Percentiles rank a stretch among this genome's conserved stretches.
Conservation (phyloP, 2,888 invertebrate species). For the Tricholauxania praeusta region DNA sequence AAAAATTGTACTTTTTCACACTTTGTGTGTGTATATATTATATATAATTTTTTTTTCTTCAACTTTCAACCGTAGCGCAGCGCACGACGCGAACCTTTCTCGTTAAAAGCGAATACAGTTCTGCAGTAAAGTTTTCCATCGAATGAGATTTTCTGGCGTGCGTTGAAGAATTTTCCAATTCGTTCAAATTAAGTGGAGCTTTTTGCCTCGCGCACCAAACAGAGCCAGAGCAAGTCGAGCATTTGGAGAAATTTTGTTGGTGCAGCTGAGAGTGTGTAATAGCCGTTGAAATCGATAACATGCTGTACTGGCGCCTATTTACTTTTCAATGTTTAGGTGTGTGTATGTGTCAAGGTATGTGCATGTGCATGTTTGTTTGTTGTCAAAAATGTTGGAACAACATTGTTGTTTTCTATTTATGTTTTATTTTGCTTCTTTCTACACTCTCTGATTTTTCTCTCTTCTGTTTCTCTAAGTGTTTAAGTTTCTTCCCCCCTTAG, state of each 20-base stretch:
- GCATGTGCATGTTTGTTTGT: slow-evolving; percentile 22
- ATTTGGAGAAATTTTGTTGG: no score
- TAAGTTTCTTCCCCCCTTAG: background rate
- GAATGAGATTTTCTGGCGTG: slow-evolving; percentile 20
- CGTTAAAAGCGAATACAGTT: slow-evolving; percentile 67
- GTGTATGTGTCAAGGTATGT: slow-evolving; percentile 22
- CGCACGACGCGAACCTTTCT: slow-evolving; percentile 65
- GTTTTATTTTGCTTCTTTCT: background rate
- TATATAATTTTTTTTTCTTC: slow-evolving; percentile 53
- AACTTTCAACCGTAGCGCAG: slow-evolving; percentile 59
- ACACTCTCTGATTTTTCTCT: background rate
- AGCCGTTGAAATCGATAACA: slow-evolving; percentile 12
- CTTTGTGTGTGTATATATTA: slow-evolving; percentile 46
- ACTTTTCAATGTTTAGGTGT: background rate
- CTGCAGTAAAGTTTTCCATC: slow-evolving; percentile 47
- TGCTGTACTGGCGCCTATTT: slow-evolving; percentile 13
- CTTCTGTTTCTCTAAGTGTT: background rate
- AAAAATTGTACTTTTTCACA: slow-evolving; percentile 41
- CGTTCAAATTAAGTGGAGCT: no score
- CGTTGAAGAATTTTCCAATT: slow-evolving; percentile 3
- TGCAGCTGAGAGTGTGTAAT: no score
- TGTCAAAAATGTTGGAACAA: slow-evolving; percentile 10
- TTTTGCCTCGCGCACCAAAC: no score
- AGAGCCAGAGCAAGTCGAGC: no score
- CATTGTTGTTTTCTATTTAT: slow-evolving; percentile 20